Evolutionary conservation across 2,113 vertebrate genomes (phyloP), one percentile per base, ranked within the genome.

Genomic region (Platanista minor): DNA sequence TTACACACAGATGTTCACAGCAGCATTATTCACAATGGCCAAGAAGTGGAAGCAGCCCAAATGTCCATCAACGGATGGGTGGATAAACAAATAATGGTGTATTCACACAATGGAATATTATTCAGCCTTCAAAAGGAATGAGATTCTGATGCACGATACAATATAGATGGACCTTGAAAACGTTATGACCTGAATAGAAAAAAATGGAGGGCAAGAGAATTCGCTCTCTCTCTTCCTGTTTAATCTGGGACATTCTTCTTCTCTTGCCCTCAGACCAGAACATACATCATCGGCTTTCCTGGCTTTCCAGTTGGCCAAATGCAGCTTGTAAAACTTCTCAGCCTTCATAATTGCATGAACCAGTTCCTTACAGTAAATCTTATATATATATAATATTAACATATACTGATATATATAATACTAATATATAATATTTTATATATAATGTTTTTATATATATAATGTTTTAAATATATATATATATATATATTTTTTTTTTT

Each of bases 1-100:
- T n/a, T 29, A 15, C 1, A 12, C 1, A 1, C 6, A 2, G 21
- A 14, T 0, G 14, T 54, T 39, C 78, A n/a, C 8, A 9, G 20
- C 2, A 33, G 27, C 67, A 41, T 29, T 31, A 15, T 8, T 39
- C 61, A 43, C 29, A 23, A 10, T 1, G 33, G 61, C 89, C 43
- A 66, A 41, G 29, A 29, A 0, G 4, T 0, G 10, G 36, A 29
- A 69, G 84, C 62, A 12, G 8, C 46, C 25, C 72, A 29, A 52
- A 23, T 18, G 13, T 15, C 52, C 49, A 25, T 29, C 59, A 10
- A 3, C 71, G 15, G 54, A 46, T 12, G 54, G 49, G 18, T 0
- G 12, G 25, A 49, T 20, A 41, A n/a, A 49, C 46, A 39, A 62
- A 36, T 46, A 3, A 3, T 33, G 33, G 5, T 72, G n/a, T 66